phyloP scores from a whole-genome alignment of 1,140 invertebrate species.

The Parasteatoda tepidariorum region DNA sequence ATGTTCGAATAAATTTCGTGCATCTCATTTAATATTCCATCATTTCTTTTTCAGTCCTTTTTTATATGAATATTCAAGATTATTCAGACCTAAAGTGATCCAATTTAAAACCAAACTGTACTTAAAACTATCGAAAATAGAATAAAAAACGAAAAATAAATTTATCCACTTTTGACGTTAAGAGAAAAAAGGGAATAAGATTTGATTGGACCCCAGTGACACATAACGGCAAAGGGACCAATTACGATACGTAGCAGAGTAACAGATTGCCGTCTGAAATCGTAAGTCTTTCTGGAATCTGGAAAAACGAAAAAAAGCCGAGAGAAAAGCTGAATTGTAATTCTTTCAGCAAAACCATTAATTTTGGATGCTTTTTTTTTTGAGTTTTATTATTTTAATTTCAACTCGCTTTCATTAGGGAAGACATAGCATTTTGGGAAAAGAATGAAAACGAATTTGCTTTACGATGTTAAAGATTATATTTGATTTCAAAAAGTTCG shows the following conservation, averaged over 20 bases:
- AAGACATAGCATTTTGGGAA: neutral
- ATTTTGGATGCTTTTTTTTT: slow-evolving; percentile 25
- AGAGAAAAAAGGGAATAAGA: neutral
- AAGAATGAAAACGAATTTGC: neutral
- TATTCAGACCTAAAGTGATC: neutral
- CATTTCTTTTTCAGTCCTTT: too few relatives aligned
- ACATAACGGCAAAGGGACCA: slow-evolving; percentile 28
- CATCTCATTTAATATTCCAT: too few relatives aligned
- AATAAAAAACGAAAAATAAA: neutral
- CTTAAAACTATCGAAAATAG: neutral
- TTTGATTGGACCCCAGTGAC: slow-evolving; percentile 29
- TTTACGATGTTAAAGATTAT: too few relatives aligned
- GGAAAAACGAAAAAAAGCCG: neutral
- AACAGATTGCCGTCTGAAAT: slow-evolving; percentile 22
- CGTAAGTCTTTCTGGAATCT: slow-evolving; percentile 7
- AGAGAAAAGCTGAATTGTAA: neutral
- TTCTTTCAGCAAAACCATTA: slow-evolving; percentile 32
- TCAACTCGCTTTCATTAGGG: neutral
- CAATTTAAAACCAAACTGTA: slow-evolving; percentile 2
- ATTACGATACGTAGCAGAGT: slow-evolving; percentile 1
- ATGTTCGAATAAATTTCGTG: too few relatives aligned
- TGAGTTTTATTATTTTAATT: neutral
- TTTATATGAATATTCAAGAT: neutral
- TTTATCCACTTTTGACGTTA: neutral
- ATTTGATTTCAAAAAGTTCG: too few relatives aligned